Evolutionary conservation across 2,113 vertebrate species (phyloP).

Genomic region (Etheostoma cragini): DNA sequence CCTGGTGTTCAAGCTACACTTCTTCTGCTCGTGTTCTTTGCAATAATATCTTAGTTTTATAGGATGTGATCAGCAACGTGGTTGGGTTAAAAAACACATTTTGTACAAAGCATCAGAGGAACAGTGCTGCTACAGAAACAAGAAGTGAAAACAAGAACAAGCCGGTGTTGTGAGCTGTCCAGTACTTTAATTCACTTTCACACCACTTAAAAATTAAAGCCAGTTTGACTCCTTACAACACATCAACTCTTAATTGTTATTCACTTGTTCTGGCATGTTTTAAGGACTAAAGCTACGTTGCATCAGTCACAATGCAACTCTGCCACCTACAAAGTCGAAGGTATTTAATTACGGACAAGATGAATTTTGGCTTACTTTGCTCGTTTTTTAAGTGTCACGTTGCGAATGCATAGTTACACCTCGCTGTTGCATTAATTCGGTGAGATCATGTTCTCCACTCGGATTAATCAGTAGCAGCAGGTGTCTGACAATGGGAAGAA

Average conservation of each 20-base stretch:
- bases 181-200: too few relatives aligned
- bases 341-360: neutral
- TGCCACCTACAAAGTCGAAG: too few relatives aligned
- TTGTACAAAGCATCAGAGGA: neutral
- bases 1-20: neutral
- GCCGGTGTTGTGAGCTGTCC: neutral
- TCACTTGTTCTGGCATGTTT: neutral
- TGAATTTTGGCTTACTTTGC: neutral
- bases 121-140: neutral
- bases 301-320: neutral
- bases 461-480: neutral
- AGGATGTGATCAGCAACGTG: neutral
- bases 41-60: neutral
- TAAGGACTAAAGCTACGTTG: neutral
- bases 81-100: neutral
- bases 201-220: too few relatives aligned
- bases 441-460: neutral
- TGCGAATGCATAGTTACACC: neutral
- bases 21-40: neutral
- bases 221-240: too few relatives aligned
- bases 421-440: neutral
- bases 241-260: neutral
- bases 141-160: neutral
- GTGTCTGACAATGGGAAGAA: conserved; percentile 9
- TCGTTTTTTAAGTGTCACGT: neutral